phyloP scores from a whole-genome alignment of 2,113 vertebrate species.

The Nothoprocta perdicaria region DNA sequence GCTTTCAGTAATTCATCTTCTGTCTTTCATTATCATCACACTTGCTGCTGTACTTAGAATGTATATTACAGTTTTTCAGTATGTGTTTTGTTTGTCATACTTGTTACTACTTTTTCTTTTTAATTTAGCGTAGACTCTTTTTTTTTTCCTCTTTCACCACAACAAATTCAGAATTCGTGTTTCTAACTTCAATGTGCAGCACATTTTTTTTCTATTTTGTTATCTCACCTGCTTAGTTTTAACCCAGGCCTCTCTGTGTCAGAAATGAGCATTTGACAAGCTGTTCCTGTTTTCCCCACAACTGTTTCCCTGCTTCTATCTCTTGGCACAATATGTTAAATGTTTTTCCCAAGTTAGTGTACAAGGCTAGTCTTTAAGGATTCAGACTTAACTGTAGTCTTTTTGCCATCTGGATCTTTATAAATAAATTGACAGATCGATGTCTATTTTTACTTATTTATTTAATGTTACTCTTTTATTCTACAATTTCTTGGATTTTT shows the following conservation, averaged over 20 bases:
- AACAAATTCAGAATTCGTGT: background rate
- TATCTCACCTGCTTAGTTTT: background rate
- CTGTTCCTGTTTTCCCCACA: background rate
- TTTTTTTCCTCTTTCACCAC: background rate
- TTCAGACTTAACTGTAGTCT: background rate
- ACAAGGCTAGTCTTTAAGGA: background rate
- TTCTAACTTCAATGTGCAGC: background rate
- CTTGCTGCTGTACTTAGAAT: background rate
- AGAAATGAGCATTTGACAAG: background rate
- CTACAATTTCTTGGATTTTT: background rate
- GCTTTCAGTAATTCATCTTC: background rate
- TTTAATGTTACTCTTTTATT: background rate
- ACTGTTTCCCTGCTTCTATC: background rate
- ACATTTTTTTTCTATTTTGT: background rate
- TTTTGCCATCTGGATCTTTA: background rate
- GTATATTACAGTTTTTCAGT: background rate
- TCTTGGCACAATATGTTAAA: background rate
- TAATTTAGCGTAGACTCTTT: background rate
- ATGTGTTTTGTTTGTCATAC: background rate
- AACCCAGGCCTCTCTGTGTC: background rate
- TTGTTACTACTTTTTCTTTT: background rate
- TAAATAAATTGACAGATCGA: background rate
- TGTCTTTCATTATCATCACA: background rate
- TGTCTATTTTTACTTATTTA: constrained; percentile 13
- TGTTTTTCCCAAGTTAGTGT: background rate